phyloP scores from a whole-genome alignment of 1,140 invertebrate species.

The Eupristina koningsbergeri region DNA sequence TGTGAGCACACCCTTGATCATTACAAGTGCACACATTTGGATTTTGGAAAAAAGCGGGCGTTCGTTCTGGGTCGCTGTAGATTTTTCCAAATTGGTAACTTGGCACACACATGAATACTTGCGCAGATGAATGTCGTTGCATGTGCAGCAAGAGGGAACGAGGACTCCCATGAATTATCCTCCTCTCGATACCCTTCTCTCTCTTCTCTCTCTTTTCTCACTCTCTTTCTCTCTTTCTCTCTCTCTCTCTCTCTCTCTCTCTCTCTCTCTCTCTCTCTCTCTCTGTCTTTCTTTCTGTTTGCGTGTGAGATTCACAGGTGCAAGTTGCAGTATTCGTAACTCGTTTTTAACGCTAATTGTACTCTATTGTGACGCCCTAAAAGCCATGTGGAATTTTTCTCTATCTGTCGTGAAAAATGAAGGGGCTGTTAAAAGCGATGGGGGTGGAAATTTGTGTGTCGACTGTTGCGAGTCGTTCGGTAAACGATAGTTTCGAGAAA shows the following conservation, averaged over 20 bases:
- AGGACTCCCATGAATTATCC: slow-evolving; percentile 29
- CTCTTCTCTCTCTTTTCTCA: too few relatives aligned
- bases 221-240: neutral
- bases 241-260: too few relatives aligned
- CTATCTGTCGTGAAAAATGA: slow-evolving; percentile 22
- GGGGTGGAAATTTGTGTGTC: neutral
- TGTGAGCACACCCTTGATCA: neutral
- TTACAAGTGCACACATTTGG: neutral
- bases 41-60: neutral
- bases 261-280: neutral
- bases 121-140: neutral
- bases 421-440: slow-evolving; percentile 37
- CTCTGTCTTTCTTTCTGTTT: neutral
- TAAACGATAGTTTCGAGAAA: slow-evolving; percentile 20
- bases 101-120: too few relatives aligned
- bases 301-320: slow-evolving; percentile 24
- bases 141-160: neutral
- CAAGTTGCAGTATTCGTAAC: slow-evolving; percentile 30
- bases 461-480: slow-evolving; percentile 23
- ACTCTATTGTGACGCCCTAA: slow-evolving; percentile 38
- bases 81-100: neutral
- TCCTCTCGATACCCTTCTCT: too few relatives aligned
- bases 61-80: too few relatives aligned
- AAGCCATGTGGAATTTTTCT: slow-evolving; percentile 31
- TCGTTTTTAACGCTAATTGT: slow-evolving; percentile 47